Percentiles rank a stretch among this genome's conserved stretches.
phyloP scores from a whole-genome alignment of 2,113 vertebrate species.

The Mustelus asterias region DNA sequence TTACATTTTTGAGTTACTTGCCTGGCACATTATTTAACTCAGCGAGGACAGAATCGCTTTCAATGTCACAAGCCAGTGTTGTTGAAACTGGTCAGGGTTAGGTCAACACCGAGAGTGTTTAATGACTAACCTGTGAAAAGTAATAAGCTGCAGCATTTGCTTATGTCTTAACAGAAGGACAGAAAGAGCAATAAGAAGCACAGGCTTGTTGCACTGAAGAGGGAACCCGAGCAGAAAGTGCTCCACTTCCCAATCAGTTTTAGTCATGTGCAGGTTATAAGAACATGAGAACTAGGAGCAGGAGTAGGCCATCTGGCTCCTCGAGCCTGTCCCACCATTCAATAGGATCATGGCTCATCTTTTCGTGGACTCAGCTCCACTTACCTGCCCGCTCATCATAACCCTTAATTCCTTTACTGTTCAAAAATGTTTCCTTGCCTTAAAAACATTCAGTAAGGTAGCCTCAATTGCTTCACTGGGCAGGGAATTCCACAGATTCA shows the following conservation, averaged over 20 bases:
- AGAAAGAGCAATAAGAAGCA: background rate
- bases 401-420: no score
- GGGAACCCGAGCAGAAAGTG: background rate
- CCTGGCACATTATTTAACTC: background rate
- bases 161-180: background rate
- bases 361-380: no score
- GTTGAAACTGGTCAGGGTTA: background rate
- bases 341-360: no score
- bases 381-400: no score
- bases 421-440: no score
- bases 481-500: no score
- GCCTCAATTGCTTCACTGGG: no score
- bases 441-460: no score
- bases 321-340: no score
- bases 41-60: background rate
- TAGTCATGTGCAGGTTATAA: background rate
- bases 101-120: background rate
- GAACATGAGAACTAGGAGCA: no score
- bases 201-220: background rate
- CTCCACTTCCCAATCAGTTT: background rate
- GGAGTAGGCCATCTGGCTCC: no score
- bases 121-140: conserved; percentile 20
- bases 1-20: background rate
- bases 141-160: background rate
- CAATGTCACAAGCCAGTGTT: background rate